These are phyloP conservation scores for Yponomeuta cagnagella DNA, from an alignment of 2,888 invertebrate species.

Conservation along the genomic window DNA sequence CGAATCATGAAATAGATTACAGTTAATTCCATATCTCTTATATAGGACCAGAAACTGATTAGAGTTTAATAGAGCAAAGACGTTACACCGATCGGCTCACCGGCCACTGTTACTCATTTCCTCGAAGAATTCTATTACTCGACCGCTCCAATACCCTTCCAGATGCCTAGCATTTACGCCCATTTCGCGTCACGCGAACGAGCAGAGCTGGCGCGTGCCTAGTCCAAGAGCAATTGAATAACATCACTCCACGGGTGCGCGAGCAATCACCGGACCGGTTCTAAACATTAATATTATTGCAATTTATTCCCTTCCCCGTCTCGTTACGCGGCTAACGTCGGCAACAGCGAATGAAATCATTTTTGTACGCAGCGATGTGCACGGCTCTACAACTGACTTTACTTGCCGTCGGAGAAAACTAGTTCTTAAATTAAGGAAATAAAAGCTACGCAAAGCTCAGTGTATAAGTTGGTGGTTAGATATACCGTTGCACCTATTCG, in stretches of 20 bases:
- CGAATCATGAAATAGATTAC: too few species aligned
- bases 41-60: too few species aligned
- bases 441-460: background rate
- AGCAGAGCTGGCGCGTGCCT: conserved; percentile 13
- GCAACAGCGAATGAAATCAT: conserved; percentile 14
- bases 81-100: background rate
- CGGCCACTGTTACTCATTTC: background rate
- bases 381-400: background rate
- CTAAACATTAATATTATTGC: conserved; percentile 55
- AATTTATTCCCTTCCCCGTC: conserved; percentile 45
- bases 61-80: background rate
- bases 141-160: background rate
- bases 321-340: conserved; percentile 31
- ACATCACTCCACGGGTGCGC: conserved; percentile 29
- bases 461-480: background rate
- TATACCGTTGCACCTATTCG: conserved; percentile 46
- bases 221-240: conserved; percentile 45
- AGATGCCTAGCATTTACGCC: background rate
- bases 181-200: conserved; percentile 6
- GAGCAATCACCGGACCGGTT: conserved; percentile 48
- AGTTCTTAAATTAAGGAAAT: background rate
- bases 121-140: background rate
- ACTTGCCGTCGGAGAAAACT: background rate
- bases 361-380: conserved; percentile 12
- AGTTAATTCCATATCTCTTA: too few species aligned